Percentiles rank a stretch among this genome's conserved stretches.
phyloP scores from a whole-genome alignment of 2,888 invertebrate genomes.

The Eupithecia subumbrata region DNA sequence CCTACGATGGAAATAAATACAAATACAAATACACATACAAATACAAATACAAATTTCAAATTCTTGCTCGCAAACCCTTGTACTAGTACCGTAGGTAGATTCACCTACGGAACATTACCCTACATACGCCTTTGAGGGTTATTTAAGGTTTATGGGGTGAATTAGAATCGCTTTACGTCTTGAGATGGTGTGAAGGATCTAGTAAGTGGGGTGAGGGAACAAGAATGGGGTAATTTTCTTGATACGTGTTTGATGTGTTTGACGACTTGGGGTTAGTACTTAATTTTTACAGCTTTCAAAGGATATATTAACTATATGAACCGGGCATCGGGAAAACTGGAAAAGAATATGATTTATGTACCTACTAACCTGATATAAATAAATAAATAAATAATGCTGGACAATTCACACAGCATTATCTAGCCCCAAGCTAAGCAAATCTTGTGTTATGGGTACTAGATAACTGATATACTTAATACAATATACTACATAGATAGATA shows the following conservation, averaged over 20 bases:
- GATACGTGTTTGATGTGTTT: constrained; percentile 1
- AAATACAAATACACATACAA: too few species aligned
- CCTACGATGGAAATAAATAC: too few species aligned
- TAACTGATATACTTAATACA: too few species aligned
- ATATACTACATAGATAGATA: too few species aligned
- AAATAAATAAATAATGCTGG: too few species aligned
- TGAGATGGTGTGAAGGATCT: constrained; percentile 19
- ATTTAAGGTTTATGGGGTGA: constrained; percentile 25
- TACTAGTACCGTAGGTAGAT: neutral
- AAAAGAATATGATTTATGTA: too few species aligned
- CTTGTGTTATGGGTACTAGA: too few species aligned
- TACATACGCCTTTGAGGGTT: constrained; percentile 2
- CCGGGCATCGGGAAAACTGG: neutral
- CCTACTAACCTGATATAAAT: too few species aligned
- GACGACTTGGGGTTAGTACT: neutral
- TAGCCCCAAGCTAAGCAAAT: too few species aligned
- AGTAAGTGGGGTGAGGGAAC: constrained; percentile 6
- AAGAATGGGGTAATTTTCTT: constrained; percentile 5
- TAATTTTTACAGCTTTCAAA: neutral
- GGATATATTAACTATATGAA: neutral
- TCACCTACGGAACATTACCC: constrained; percentile 10
- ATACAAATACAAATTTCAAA: too few species aligned
- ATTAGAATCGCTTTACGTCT: constrained; percentile 22
- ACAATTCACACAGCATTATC: too few species aligned
- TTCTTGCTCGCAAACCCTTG: neutral